Base-by-base conservation (phyloP, 2,888 invertebrate species). In the Thereva unica region DNA sequence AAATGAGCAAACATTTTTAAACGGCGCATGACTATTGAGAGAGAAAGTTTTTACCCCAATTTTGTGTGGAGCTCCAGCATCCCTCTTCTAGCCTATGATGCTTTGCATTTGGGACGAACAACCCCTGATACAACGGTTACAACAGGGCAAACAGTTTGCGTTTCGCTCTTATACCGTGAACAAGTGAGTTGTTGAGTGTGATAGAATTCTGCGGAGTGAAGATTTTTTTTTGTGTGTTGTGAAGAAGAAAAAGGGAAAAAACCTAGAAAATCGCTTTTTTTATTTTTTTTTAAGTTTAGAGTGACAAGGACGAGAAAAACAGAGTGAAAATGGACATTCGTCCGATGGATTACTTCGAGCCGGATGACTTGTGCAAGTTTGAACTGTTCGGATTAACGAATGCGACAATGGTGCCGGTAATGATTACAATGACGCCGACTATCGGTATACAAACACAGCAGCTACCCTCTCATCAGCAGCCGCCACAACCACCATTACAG, bases 311-410 rank as follows among this genome's bases (percentile, higher is more conserved):
- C 2, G 10, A 42, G n/a, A 42, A 56, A 47, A 59, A 52, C 50
- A 9, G 42, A 12, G 59, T 44, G 12, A 50, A 68, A 65, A 79
- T 79, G 79, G 79, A 80, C 72, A 72, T 80, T 59, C 75, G 80
- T 53, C 78, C 79, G 41, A 73, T 79, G 52, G 78, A 77, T 69
- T 79, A 79, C 68, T 65, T 68, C 42, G 65, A 68, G 37, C 49
- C 64, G 4, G 79, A 80, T 65, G 80, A 80, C 71, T 72, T 80
- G 73, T 79, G 78, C 71, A 78, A 79, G 75, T 76, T 80, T 74
- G 79, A 80, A 69, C 67, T 80, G 73, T 67, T 80, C 68, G 67
- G 68, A 35, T 59, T 74, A 5, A 67, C 71, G 10, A 72, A 75
- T 41, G 69, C 76, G 44, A 73, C 78, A 45, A 77, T 80, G 77